Conservation (phyloP, 2,888 invertebrate species). For the Carcina quercana region DNA sequence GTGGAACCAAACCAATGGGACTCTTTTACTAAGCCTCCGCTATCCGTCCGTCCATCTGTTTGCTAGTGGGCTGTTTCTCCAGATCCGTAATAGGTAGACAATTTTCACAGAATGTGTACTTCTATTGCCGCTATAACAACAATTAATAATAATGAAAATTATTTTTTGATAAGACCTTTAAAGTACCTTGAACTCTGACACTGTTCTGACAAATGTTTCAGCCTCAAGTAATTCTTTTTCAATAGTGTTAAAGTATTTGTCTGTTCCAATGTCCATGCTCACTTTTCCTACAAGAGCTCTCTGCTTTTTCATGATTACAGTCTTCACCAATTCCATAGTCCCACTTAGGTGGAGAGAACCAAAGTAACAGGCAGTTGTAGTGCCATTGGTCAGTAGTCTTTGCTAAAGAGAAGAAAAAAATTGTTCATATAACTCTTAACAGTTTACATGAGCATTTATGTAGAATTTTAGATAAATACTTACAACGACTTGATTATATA, state of each 20-base stretch:
- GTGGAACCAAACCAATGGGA: no score
- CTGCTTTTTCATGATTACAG: constrained; percentile 80
- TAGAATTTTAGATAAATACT: no score
- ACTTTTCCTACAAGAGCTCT: constrained; percentile 92
- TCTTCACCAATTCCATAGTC: constrained; percentile 80
- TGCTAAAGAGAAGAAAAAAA: constrained; percentile 65
- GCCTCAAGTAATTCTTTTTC: constrained; percentile 77
- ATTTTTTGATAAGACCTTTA: not conserved
- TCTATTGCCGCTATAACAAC: no score
- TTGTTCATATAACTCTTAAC: not conserved
- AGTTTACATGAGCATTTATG: not conserved
- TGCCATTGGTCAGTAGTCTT: constrained; percentile 83
- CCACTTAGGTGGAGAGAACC: constrained; percentile 85
- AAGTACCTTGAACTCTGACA: constrained; percentile 30
- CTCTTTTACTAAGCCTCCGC: no score
- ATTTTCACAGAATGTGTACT: no score
- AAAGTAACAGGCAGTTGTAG: constrained; percentile 93
- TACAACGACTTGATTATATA: constrained; percentile 88
- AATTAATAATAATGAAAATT: not conserved
- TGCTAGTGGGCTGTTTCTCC: no score
- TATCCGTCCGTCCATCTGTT: no score
- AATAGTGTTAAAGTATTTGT: constrained; percentile 79
- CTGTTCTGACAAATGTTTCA: constrained; percentile 75
- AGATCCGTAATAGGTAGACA: no score
- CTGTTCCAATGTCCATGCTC: constrained; percentile 80